Evolutionary conservation across 2,113 vertebrate genomes (phyloP).

Genomic region (Psephotus haematonotus): DNA sequence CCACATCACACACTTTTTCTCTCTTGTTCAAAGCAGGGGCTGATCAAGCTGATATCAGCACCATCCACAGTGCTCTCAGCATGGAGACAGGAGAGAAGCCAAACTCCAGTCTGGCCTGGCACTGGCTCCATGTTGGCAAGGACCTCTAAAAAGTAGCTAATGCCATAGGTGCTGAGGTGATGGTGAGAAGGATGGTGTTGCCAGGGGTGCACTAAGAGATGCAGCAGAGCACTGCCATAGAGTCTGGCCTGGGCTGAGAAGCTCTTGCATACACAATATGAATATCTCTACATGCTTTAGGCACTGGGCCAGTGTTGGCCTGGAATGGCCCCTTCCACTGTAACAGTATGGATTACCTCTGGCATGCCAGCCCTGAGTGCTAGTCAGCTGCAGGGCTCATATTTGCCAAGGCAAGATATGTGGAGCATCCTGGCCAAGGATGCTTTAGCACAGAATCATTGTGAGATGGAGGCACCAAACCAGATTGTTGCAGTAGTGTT

Average conservation of each 20-base stretch:
- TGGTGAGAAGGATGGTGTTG: neutral
- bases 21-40: neutral
- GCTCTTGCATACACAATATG: neutral
- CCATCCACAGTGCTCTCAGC: neutral
- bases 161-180: neutral
- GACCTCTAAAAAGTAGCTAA: neutral
- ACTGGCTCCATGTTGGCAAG: neutral
- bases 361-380: neutral
- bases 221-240: neutral
- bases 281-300: neutral
- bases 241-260: neutral
- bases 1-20: neutral
- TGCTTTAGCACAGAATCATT: neutral
- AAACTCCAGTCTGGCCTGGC: neutral
- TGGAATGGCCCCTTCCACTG: neutral
- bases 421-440: neutral
- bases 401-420: neutral
- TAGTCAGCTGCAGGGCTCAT: neutral
- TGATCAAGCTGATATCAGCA: neutral
- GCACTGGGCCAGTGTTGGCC: neutral
- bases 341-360: neutral
- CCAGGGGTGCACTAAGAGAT: neutral
- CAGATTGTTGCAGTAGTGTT: rapidly evolving
- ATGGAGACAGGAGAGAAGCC: neutral
- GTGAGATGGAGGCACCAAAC: neutral